A percentile compares a stretch with the other conserved stretches of the same genome.
phyloP scores from a whole-genome alignment of 2,113 vertebrate genomes.

The Oryzias melastigma region DNA sequence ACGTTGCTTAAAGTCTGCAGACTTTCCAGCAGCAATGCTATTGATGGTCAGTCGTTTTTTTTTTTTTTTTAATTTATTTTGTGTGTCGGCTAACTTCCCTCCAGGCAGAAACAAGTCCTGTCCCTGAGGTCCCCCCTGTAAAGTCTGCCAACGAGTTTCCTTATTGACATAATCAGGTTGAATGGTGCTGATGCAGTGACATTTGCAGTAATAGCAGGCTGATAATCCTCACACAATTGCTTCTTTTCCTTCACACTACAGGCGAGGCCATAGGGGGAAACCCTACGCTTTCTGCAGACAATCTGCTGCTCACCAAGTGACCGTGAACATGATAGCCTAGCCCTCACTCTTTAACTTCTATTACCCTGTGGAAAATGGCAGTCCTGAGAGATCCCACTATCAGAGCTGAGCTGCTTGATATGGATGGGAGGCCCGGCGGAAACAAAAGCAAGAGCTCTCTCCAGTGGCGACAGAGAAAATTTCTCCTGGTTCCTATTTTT shows the following conservation, averaged over 20 bases:
- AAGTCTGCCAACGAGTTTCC: slow-evolving; percentile 51
- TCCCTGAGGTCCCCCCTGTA: slow-evolving; percentile 32
- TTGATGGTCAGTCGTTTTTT: slow-evolving; percentile 43
- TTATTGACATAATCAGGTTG: slow-evolving; percentile 67
- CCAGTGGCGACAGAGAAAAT: slow-evolving; percentile 59
- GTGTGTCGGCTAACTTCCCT: slow-evolving; percentile 59
- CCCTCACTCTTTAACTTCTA: slow-evolving; percentile 62
- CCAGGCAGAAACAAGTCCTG: slow-evolving; percentile 23
- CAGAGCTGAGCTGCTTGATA: slow-evolving; percentile 30
- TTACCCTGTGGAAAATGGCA: slow-evolving; percentile 59
- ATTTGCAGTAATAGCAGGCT: slow-evolving; percentile 63
- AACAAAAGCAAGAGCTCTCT: slow-evolving; percentile 66
- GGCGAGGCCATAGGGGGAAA: slow-evolving; percentile 44
- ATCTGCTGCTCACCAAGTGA: slow-evolving; percentile 55
- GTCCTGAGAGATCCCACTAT: slow-evolving; percentile 49
- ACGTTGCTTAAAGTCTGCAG: slow-evolving; percentile 12
- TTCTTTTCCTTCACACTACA: slow-evolving; percentile 36
- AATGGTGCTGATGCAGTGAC: slow-evolving; percentile 67
- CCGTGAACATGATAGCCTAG: slow-evolving; percentile 52
- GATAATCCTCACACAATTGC: slow-evolving; percentile 68
- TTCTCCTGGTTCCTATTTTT: slow-evolving; percentile 31
- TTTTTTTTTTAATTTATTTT: slow-evolving; percentile 43
- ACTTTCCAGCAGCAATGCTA: slow-evolving; percentile 25
- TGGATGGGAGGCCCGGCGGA: slow-evolving; percentile 10
- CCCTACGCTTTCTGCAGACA: slow-evolving; percentile 41